phyloP scores from a whole-genome alignment of 2,113 vertebrate genomes.

The Archilochus colubris region DNA sequence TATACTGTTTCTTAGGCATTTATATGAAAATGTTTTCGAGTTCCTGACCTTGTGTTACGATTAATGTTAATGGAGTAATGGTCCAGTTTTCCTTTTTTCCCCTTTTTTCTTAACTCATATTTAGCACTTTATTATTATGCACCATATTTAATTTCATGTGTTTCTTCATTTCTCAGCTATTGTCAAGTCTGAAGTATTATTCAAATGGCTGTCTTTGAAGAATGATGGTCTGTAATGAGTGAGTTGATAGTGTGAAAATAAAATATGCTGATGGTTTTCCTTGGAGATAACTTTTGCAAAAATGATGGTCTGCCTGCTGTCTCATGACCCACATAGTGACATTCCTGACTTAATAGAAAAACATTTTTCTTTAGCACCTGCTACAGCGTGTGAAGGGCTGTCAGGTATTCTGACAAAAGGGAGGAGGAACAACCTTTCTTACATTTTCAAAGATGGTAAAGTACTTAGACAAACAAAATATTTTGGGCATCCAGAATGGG shows the following conservation, averaged over 20 bases:
- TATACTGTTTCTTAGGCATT: neutral
- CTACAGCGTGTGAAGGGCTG: slow-evolving; percentile 34
- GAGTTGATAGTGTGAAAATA: slow-evolving; percentile 63
- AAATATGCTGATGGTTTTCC: slow-evolving; percentile 51
- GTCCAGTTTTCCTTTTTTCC: neutral
- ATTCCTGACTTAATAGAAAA: slow-evolving; percentile 65
- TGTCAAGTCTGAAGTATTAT: slow-evolving; percentile 28
- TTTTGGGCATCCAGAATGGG: slow-evolving; percentile 9
- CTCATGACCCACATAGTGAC: slow-evolving; percentile 9
- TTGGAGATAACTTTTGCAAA: slow-evolving; percentile 55
- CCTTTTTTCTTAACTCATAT: neutral
- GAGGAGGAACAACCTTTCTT: slow-evolving; percentile 20
- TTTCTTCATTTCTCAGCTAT: neutral
- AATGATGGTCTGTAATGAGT: slow-evolving; percentile 43
- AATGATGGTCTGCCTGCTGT: slow-evolving; percentile 67
- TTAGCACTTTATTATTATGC: neutral
- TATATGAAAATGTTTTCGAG: neutral
- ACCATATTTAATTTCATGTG: neutral
- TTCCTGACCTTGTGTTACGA: neutral
- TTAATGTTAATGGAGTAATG: neutral
- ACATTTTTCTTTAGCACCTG: slow-evolving; percentile 71
- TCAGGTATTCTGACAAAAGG: slow-evolving; percentile 39
- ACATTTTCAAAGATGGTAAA: slow-evolving; percentile 4
- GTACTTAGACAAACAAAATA: slow-evolving; percentile 28
- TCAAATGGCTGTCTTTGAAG: slow-evolving; percentile 48